Conservation (phyloP, 2,888 invertebrate genomes). For the Platycnemis pennipes region DNA sequence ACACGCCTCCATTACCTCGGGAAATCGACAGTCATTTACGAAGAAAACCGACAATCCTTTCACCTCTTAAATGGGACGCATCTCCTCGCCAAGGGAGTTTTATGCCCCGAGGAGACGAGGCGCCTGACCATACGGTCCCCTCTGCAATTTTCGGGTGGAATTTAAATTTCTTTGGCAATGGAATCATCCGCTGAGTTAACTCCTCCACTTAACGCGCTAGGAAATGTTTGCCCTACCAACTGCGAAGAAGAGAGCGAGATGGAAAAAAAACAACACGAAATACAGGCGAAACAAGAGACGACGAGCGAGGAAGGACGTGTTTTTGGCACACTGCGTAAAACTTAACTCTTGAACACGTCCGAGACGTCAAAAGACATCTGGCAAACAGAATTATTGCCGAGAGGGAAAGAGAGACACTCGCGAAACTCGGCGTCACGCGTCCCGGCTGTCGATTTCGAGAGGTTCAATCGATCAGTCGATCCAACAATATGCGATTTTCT, state of each 20-base stretch:
- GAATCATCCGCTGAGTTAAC: not conserved
- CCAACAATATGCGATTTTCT: no score
- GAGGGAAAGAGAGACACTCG: no score
- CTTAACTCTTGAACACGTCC: no score
- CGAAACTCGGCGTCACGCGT: no score
- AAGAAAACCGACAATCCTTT: not conserved
- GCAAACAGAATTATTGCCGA: no score
- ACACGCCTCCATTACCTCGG: not conserved
- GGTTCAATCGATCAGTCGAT: no score
- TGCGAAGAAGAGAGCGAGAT: not conserved
- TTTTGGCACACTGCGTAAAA: conserved; percentile 3
- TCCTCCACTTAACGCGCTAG: conserved; percentile 15
- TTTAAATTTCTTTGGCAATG: conserved; percentile 39
- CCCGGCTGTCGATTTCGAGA: no score
- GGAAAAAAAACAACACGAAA: conserved; percentile 9
- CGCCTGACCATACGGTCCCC: not conserved
- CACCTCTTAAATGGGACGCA: conserved; percentile 36
- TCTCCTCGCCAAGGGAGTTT: not conserved
- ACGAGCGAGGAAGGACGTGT: not conserved
- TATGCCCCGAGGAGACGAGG: not conserved
- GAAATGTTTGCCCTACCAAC: not conserved
- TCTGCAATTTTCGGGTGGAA: conserved; percentile 20
- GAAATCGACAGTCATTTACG: not conserved
- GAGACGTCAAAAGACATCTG: no score
- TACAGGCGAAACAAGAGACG: not conserved